Evolutionary conservation across 2,888 invertebrate species (phyloP), one percentile per base, ranked within the genome.

Genomic region (Clanis bilineata): DNA sequence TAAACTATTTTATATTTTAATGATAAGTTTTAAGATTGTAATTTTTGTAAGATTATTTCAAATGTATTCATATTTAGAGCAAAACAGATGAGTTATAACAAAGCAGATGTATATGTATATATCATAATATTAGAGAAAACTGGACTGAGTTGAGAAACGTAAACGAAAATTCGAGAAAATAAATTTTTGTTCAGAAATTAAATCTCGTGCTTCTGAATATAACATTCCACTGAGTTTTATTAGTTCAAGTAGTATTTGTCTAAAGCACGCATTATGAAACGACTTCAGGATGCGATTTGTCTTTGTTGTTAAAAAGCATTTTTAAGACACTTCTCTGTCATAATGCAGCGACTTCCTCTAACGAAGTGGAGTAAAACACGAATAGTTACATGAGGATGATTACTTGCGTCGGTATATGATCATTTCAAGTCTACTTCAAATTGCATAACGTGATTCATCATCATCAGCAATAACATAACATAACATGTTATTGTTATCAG

Each of bases 101-200:
- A 28, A 32, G 18, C 51, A 1, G 3, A 15, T 15, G 28, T 18
- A 15, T 51, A 10, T 32, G 18, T 51, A 10, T 32, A 32, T 18
- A 51, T 32, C 18, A 32, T 51, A 32, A 7, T 32, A 51, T 51
- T 10, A 10, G 15, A 22, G 10, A 32, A 9, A 32, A 32, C 28
- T 3, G 32, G 18, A 51, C 32, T 18, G 25, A 51, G 32, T 18
- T 10, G 18, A 44, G 44, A 18, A 51, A 51, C 28, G 18, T 18
- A 51, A 32, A 51, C 32, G 51, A 21, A 51, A 28, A 18, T 32
- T 32, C 51, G 51, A 10, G 51, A 28, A 51, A 32, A 51, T 32
- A 51, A 23, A 9, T 51, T 18, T 51, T 51, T 32, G 4, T 18
- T 51, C 18, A 51, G 51, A 51, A 51, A 32, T 51, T 51, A 32